Percentiles rank a stretch among this genome's conserved stretches.
Evolutionary conservation across 2,113 vertebrate species (phyloP).

Genomic region (Atlantisia rogersi): DNA sequence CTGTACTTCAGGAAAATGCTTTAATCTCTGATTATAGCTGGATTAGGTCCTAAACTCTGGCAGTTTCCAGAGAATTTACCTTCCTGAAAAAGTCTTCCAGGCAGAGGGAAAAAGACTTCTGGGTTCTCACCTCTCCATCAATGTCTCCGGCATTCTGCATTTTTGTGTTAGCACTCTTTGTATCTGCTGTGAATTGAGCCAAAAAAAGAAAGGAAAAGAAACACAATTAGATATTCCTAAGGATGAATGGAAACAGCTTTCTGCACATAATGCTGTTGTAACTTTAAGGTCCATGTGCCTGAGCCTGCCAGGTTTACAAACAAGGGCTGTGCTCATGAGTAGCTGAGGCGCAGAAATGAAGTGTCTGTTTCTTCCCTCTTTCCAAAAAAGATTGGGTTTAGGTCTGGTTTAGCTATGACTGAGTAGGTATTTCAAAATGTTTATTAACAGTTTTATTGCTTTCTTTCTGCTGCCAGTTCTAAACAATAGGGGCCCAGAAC

Average conservation of each 20-base stretch:
- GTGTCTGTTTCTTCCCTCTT: slow-evolving; percentile 30
- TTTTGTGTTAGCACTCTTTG: neutral
- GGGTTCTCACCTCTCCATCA: neutral
- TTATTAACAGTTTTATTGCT: slow-evolving; percentile 62
- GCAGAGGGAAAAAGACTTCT: neutral
- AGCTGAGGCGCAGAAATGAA: slow-evolving; percentile 28
- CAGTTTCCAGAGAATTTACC: neutral
- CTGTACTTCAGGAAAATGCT: neutral
- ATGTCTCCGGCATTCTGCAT: neutral
- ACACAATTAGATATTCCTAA: neutral
- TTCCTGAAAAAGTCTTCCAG: neutral
- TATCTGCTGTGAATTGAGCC: neutral
- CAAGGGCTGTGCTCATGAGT: neutral
- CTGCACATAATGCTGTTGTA: neutral
- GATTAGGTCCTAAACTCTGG: neutral
- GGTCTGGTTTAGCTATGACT: slow-evolving; percentile 34
- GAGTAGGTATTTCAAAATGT: slow-evolving; percentile 66
- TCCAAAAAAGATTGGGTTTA: slow-evolving; percentile 34
- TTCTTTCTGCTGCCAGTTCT: slow-evolving; percentile 57
- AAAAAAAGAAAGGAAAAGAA: neutral
- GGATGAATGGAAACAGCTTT: slow-evolving; percentile 11
- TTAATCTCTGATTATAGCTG: neutral
- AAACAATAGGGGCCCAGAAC: slow-evolving; percentile 20
- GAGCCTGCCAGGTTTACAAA: slow-evolving; percentile 35
- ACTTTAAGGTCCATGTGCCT: neutral